Base-by-base conservation (phyloP, 2,888 invertebrate species). In the Drosophila formosana region DNA sequence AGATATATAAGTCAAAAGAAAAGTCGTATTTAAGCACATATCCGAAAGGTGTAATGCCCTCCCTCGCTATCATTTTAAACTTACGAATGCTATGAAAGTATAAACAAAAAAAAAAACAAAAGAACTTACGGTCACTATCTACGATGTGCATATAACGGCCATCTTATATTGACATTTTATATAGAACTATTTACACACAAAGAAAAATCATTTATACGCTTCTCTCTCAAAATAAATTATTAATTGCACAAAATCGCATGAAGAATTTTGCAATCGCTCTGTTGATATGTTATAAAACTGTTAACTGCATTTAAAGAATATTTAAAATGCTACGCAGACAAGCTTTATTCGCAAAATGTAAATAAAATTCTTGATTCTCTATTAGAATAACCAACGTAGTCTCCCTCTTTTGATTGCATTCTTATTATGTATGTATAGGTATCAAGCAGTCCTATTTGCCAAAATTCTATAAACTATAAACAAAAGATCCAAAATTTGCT, bases 91-190 rank as follows among this genome's bases (percentile, higher is more conserved):
- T 18, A 41, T 41, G 13, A 6, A 41, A 41, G 4, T 13, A 11
- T 41, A 41, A 18, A 18, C 18, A 41, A 41, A 41, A 41, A 13
- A 41, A 51, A 41, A 13, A 41, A 51, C 32, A 34, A 34, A 51
- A n/a, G 25, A 34, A 34, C 34, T 34, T 7, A 9, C 26, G 37
- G 51, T 39, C 37, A 37, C 26, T 51, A 51, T 34, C 37, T 37
- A 37, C 34, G 37, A 37, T n/a, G 51, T 51, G 37, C 8, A 13
- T 26, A 2, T 25, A 25, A 23, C 6, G 6, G 37, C 37, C 37
- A 37, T 37, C 37, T 37, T 37, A n/a, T 32, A 34, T 23, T 1
- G 18, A 18, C 18, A 18, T 18, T 18, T 18, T 2, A 18, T 18
- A 50, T 50, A n/a, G 18, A 18, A 18, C 18, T 32, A 32, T 18